Percentiles rank a stretch among this genome's conserved stretches.
Conservation (phyloP, 2,888 invertebrate species). For the Argyresthia goedartella region DNA sequence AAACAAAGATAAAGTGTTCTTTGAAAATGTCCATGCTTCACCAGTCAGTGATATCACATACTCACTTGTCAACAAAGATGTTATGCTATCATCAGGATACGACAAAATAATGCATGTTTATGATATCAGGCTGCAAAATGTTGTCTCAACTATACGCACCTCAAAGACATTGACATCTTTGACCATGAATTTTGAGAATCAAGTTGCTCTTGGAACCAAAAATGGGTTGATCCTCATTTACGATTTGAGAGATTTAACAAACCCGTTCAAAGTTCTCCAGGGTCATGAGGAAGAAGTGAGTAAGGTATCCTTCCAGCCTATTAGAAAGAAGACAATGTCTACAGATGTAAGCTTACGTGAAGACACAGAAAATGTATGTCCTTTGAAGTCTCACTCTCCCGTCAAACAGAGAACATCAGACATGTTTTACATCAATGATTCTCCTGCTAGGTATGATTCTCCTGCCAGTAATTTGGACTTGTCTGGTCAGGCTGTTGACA, state of each 20-base stretch:
- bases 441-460: slow-evolving; percentile 47
- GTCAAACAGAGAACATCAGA: slow-evolving; percentile 40
- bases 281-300: slow-evolving; percentile 63
- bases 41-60: slow-evolving; percentile 70
- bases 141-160: slow-evolving; percentile 52
- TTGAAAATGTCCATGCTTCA: slow-evolving; percentile 67
- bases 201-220: slow-evolving; percentile 67
- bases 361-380: slow-evolving; percentile 33
- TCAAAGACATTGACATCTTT: slow-evolving; percentile 47
- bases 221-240: slow-evolving; percentile 66
- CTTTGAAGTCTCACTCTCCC: slow-evolving; percentile 33
- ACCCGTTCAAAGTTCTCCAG: slow-evolving; percentile 51
- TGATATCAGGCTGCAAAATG: slow-evolving; percentile 60
- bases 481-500: slow-evolving; percentile 25
- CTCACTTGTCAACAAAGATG: slow-evolving; percentile 66
- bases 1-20: slow-evolving; percentile 55
- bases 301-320: slow-evolving; percentile 58
- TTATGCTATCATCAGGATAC: slow-evolving; percentile 66
- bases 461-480: slow-evolving; percentile 32
- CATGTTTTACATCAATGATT: slow-evolving; percentile 47
- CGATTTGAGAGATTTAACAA: slow-evolving; percentile 65
- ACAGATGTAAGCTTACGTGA: slow-evolving; percentile 55
- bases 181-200: slow-evolving; percentile 52
- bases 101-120: slow-evolving; percentile 71
- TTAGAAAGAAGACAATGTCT: slow-evolving; percentile 34